Conservation (phyloP, 2,113 vertebrate genomes). For the Spermophilus dauricus region DNA sequence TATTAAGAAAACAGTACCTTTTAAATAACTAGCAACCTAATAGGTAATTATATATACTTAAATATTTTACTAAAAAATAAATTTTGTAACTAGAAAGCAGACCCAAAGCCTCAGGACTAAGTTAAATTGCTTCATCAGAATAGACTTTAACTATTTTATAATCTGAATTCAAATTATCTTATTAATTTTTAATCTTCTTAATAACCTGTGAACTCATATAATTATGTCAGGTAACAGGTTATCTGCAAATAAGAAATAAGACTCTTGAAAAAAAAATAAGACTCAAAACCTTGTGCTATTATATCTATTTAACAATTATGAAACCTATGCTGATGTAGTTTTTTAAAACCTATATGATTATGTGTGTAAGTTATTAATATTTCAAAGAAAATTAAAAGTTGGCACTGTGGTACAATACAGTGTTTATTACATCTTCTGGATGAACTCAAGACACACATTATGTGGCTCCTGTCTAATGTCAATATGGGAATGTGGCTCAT, state of each 20-base stretch:
- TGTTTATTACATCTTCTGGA: not conserved
- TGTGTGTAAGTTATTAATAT: not conserved
- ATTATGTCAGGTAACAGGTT: not conserved
- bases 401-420: not conserved
- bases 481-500: no score
- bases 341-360: not conserved
- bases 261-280: not conserved
- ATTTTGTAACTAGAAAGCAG: constrained; percentile 52
- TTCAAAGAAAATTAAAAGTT: not conserved
- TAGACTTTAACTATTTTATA: constrained; percentile 13
- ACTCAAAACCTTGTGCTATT: not conserved
- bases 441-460: not conserved
- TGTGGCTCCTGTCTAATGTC: not conserved
- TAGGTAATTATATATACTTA: not conserved
- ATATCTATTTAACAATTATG: not conserved
- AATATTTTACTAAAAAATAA: constrained; percentile 61
- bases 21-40: not conserved
- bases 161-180: constrained; percentile 30
- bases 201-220: not conserved
- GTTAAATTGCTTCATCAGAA: not conserved
- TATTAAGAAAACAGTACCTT: not conserved
- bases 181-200: constrained; percentile 9
- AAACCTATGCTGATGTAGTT: not conserved
- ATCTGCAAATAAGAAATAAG: constrained; percentile 2
- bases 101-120: constrained; percentile 2